phyloP scores from a whole-genome alignment of 1,140 invertebrate genomes.

The Helicoverpa zea region DNA sequence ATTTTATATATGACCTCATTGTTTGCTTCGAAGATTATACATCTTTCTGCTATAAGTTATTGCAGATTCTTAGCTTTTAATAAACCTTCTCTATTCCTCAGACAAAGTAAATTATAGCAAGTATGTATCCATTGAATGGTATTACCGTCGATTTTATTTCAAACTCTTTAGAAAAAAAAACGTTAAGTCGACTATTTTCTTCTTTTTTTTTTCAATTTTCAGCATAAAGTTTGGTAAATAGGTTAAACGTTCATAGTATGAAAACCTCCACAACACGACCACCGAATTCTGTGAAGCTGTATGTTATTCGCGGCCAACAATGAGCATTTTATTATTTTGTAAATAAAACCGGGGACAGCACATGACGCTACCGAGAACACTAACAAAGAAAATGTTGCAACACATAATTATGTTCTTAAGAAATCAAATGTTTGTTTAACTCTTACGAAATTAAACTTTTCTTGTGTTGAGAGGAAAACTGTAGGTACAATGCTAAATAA shows the following conservation, averaged over 20 bases:
- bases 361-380: slow-evolving; percentile 34
- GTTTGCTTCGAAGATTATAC: slow-evolving; percentile 4
- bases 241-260: too few species aligned
- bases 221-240: not conserved
- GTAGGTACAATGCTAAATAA: not conserved
- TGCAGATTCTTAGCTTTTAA: not conserved
- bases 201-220: not conserved
- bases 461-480: slow-evolving; percentile 16
- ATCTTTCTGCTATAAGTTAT: not conserved
- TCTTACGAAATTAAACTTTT: slow-evolving; percentile 30
- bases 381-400: slow-evolving; percentile 49
- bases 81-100: not conserved
- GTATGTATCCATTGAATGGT: too few species aligned
- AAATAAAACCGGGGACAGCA: slow-evolving; percentile 32
- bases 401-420: slow-evolving; percentile 41
- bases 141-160: too few species aligned
- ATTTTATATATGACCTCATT: slow-evolving; percentile 33
- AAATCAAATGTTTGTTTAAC: slow-evolving; percentile 24
- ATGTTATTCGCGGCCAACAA: slow-evolving; percentile 37
- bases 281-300: slow-evolving; percentile 27
- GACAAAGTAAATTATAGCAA: too few species aligned
- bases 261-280: not conserved
- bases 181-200: too few species aligned
- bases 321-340: slow-evolving; percentile 50
- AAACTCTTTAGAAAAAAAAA: too few species aligned